Base-by-base conservation (phyloP, 2,888 invertebrate genomes). In the Acleris literana region DNA sequence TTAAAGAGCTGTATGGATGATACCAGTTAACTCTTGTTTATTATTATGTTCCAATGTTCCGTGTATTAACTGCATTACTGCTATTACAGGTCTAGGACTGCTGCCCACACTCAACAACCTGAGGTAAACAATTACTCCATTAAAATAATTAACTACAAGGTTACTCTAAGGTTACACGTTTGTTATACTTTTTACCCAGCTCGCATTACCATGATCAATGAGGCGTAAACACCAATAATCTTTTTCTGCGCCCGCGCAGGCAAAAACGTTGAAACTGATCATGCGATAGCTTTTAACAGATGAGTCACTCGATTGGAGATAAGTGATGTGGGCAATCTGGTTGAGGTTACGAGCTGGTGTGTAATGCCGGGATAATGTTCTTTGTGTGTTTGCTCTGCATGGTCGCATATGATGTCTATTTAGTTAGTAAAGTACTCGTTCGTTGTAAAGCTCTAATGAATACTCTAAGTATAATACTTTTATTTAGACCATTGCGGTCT, bases 51-150 rank as follows among this genome's bases (percentile, higher is more conserved):
- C 6, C 25, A 25, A 25, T 6, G 25, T 6, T 25, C 39, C 4
- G 0, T 1, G 39, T 67, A 58, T 51, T 56, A 17, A 62, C 70
- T 49, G 39, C 18, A 13, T 71, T 49, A 17, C 39, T 71, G 64
- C 68, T 13, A 71, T 82, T 95, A 69, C 94, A 98, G 98, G 97
- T 83, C 94, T 98, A 80, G 97, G 97, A 85, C 94, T 98, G 57
- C 94, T 98, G 78, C 97, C 97, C 81, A 95, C 97, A 78, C 94
- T 97, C 74, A 96, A 95, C 88, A 96, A 96, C 86, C 93, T 97
- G 82, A 95, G 97, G 97, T 97, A 93, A 95, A 95, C 93, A 70
- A 52, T 52, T 22, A 68, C 39, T 39, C 60, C 55, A 61, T 61
- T 61, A 65, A 39, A 65, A 55, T 61, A 60, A 61, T 33, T 33